Base-by-base conservation (phyloP, 2,888 invertebrate genomes). In the Andrena praecox region DNA sequence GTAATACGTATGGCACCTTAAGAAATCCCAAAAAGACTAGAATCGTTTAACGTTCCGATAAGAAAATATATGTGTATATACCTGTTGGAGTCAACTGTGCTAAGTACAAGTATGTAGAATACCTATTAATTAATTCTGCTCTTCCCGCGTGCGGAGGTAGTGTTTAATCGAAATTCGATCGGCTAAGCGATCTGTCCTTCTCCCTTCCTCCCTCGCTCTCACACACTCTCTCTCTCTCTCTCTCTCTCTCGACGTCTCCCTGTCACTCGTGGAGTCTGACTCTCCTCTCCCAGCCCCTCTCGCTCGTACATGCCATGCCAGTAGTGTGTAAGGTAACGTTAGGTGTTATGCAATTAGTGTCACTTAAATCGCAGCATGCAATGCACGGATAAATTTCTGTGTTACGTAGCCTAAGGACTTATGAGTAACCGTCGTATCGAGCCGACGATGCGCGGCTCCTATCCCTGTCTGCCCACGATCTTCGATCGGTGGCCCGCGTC, bases 31-130 rank as follows among this genome's bases (percentile, higher is more conserved):
- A 80, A 84, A 82, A 76, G 79, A 80, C 85, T 86, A 87, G 77
- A 59, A 78, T 80, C 78, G 72, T 68, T 78, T 88, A 88, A 87
- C 75, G 77, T 87, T 77, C 76, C 84, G 70, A 84, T 88, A 88
- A 85, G 88, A 87, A 89, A 88, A 88, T 88, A 88, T 80, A 72
- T 86, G 74, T 72, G 16, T 87, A 76, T 85, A 84, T 77, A 81
- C 54, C 75, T 80, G 85, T 66, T 77, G 71, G 74, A 85, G 74
- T n/a, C 72, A 75, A 82, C 68, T 60, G 59, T 77, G 73, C 73
- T 80, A 85, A 87, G 73, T 87, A 85, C 73, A 75, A 82, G 73
- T 42, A 42, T 42, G 42, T 84, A 72, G 67, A 82, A 69, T 82
- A 82, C 59, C 64, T 74, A 71, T 42, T 70, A 75, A 83, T 42